Evolutionary conservation across 2,888 invertebrate genomes (phyloP).

Genomic region (Ceramica pisi): DNA sequence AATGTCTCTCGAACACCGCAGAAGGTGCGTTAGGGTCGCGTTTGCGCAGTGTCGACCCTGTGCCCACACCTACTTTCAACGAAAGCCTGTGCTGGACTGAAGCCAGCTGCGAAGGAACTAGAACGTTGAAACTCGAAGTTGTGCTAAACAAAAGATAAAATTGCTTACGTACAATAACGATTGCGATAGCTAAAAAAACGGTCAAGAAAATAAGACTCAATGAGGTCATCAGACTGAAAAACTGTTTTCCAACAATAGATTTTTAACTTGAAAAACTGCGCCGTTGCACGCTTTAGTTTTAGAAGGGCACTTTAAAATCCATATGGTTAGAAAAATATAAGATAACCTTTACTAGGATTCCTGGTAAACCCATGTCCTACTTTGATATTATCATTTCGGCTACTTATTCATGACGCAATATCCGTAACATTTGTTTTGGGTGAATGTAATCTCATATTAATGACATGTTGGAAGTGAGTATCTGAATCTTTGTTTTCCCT

Average conservation of each 20-base stretch:
- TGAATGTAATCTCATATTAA: slow-evolving; percentile 12
- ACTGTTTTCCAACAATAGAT: background rate
- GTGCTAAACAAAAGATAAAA: background rate
- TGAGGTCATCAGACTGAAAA: background rate
- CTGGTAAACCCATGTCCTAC: too few relatives aligned
- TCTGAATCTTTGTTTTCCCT: slow-evolving; percentile 31
- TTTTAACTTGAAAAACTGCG: background rate
- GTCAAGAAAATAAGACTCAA: background rate
- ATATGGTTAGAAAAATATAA: background rate
- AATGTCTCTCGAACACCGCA: too few relatives aligned
- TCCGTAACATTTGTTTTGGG: slow-evolving; percentile 25
- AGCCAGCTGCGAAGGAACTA: slow-evolving; percentile 13
- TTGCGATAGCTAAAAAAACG: background rate
- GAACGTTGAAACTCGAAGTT: background rate
- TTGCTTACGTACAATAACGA: background rate
- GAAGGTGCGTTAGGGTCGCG: background rate
- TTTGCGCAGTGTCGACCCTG: background rate
- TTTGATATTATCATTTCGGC: background rate
- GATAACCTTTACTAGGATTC: too few relatives aligned
- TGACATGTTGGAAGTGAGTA: background rate
- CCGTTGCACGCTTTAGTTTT: too few relatives aligned
- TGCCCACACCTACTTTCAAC: background rate
- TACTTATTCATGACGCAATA: slow-evolving; percentile 23
- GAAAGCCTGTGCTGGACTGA: slow-evolving; percentile 21
- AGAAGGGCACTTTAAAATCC: background rate